phyloP scores from a whole-genome alignment of 1,140 invertebrate genomes.

The Leptestheria dahalacensis region DNA sequence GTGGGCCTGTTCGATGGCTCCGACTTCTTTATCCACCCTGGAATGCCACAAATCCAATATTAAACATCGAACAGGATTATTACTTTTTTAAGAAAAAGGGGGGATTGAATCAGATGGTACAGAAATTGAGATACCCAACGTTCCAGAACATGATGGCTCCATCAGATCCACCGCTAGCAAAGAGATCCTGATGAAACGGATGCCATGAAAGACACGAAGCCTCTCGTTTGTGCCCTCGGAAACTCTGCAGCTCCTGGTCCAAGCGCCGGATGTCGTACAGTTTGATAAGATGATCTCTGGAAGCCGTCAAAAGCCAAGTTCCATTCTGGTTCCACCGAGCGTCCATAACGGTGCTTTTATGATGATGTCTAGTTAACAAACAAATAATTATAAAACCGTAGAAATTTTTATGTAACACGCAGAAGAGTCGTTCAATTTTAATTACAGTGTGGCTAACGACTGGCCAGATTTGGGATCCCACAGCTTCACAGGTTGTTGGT shows the following conservation, averaged over 20 bases:
- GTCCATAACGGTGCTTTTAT: slow-evolving; percentile 99
- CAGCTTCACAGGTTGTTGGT: slow-evolving; percentile 97
- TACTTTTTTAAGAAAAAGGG: not conserved
- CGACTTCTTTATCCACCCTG: slow-evolving; percentile 93
- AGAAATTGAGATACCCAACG: slow-evolving; percentile 65
- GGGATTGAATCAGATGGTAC: not conserved
- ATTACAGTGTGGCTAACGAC: slow-evolving; percentile 60
- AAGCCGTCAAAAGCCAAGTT: slow-evolving; percentile 98
- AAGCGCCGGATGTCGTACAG: slow-evolving; percentile 95
- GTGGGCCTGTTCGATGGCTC: slow-evolving; percentile 92
- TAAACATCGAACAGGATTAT: too few species aligned
- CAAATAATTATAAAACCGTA: slow-evolving; percentile 3
- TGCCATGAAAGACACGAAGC: slow-evolving; percentile 96
- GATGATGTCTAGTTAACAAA: slow-evolving; percentile 64
- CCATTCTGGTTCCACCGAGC: slow-evolving; percentile 98
- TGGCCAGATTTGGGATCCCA: slow-evolving; percentile 97
- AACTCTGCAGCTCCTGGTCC: slow-evolving; percentile 83
- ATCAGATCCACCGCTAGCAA: slow-evolving; percentile 92
- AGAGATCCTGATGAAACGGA: slow-evolving; percentile 88
- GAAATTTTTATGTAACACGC: not conserved
- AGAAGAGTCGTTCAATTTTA: too few species aligned
- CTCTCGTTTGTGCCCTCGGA: slow-evolving; percentile 96
- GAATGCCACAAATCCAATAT: slow-evolving; percentile 17
- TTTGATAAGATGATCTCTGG: slow-evolving; percentile 93
- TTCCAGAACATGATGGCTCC: slow-evolving; percentile 97